Evolutionary conservation across 64 coral and sea anemone genomes (phyloP), one percentile per base, ranked within the genome.

Genomic region (Acropora yongei): DNA sequence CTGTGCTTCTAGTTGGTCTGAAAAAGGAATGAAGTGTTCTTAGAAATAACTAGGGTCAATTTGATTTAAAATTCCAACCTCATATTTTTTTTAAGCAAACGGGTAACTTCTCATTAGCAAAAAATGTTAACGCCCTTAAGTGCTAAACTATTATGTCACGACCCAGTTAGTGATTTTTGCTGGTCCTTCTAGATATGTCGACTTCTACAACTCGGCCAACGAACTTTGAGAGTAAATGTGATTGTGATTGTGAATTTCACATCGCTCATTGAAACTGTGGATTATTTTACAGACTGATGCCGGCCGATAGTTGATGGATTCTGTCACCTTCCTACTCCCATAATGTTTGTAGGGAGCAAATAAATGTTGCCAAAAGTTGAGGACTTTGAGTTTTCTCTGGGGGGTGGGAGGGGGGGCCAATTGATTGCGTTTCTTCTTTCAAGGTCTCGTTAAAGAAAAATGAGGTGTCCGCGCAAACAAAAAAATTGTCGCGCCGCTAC

Each of bases 351-450:
- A 71, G 67, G 67, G 12, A 71, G 67, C 5, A 71, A 16, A 71
- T 1, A 8, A 71, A 71, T 71, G 67, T 71, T 4, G 19, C 51
- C 51, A 55, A 71, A 71, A 71, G 4, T 71, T 71, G 67, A 71
- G 67, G 12, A 71, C 67, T 71, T 71, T 71, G 5, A 0, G 13
- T 71, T 71, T 71, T 71, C 67, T 71, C 19, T 71, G 18, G 67
- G 13, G 19, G 67, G 67, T 9, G 67, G 67, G 51, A 9, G 51
- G 10, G 51, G 51, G n/a, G n/a, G n/a, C n/a, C n/a, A 30, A 30
- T 30, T 71, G 67, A 71, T 71, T 71, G 67, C 18, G 67, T 71
- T 71, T 71, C 67, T 71, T 71, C 67, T 71, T 69, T 71, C 18
- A 71, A 55, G 51, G 51, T 71, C 19, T 18, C 19, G 14, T 3